These are phyloP conservation scores for Pelobates cultripes DNA, from an alignment of 2,797 vertebrate genomes.

Conservation along the genomic window DNA sequence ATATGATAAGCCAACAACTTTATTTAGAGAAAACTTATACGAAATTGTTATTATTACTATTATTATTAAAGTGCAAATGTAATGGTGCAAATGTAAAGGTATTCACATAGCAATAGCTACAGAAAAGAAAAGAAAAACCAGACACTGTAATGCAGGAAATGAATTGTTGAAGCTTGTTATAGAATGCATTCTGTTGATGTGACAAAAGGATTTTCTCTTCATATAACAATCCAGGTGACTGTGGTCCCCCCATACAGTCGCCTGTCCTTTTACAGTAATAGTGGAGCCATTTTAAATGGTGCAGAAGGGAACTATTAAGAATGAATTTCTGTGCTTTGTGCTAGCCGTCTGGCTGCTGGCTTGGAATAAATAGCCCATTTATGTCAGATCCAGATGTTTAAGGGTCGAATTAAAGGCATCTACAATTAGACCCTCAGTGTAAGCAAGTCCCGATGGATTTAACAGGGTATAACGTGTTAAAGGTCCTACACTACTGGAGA, in stretches of 20 bases:
- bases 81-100: no score
- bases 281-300: conserved; percentile 29
- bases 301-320: conserved; percentile 49
- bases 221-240: neutral
- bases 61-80: no score
- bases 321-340: conserved; percentile 11
- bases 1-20: no score
- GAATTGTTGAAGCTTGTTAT: no score
- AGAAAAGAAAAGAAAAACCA: no score
- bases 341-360: conserved; percentile 36
- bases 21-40: no score
- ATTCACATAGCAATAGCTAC: no score
- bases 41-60: no score
- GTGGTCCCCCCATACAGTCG: neutral
- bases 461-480: conserved; percentile 22
- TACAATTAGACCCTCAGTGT: conserved; percentile 20
- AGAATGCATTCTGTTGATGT: no score
- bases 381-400: conserved; percentile 49
- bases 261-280: conserved; percentile 40
- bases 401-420: conserved; percentile 45
- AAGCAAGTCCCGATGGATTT: conserved; percentile 9
- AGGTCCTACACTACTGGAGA: conserved; percentile 18
- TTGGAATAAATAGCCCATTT: conserved; percentile 48
- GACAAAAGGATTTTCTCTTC: neutral
- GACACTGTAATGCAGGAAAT: no score